Conservation (phyloP, 1,140 invertebrate species). For the Bombus sylvicola region DNA sequence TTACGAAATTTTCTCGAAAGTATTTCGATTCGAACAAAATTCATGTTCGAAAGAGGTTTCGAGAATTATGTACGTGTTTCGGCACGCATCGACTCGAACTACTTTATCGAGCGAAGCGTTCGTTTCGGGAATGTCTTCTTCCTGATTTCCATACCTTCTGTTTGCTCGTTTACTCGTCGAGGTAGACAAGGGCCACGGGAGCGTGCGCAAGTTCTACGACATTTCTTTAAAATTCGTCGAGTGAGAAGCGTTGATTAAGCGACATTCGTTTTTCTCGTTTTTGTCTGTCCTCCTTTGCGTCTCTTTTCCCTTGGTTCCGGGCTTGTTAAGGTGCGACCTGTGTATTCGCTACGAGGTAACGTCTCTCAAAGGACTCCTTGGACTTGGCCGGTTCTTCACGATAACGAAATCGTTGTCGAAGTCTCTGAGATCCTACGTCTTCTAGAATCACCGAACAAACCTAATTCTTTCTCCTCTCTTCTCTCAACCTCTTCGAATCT, state of each 20-base stretch:
- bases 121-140: not conserved
- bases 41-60: no score
- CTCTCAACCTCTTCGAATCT: not conserved
- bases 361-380: constrained; percentile 55
- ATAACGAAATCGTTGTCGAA: constrained; percentile 57
- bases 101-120: not conserved
- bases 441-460: not conserved
- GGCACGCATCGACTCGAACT: not conserved
- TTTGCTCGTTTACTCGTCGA: not conserved
- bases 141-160: constrained; percentile 23
- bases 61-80: no score
- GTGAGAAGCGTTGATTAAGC: constrained; percentile 58
- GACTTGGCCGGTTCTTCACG: constrained; percentile 29
- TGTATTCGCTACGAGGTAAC: constrained; percentile 30
- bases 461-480: not conserved
- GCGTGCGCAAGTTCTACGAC: not conserved
- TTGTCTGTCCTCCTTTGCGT: not conserved
- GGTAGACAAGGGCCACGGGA: not conserved
- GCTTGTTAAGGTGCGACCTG: constrained; percentile 55
- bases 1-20: not conserved
- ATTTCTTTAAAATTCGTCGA: constrained; percentile 46
- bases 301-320: constrained; percentile 14
- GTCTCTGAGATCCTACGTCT: not conserved
- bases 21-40: no score
- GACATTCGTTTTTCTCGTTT: constrained; percentile 2